A percentile compares a stretch with the other conserved stretches of the same genome.
Conservation (phyloP, 2,113 vertebrate species). For the Paradisaea rubra region DNA sequence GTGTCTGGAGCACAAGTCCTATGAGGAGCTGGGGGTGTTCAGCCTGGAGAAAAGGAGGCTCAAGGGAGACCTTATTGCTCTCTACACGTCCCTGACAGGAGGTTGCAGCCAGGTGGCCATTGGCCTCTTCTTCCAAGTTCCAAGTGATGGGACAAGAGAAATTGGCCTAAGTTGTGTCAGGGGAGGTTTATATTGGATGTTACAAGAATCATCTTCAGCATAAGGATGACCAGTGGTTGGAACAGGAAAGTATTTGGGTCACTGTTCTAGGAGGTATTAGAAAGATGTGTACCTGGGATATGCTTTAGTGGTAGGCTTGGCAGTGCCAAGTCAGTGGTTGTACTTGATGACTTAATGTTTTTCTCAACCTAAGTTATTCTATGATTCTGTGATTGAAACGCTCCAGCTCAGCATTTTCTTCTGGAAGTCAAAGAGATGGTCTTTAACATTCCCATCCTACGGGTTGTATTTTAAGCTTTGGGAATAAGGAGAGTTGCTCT, state of each 20-base stretch:
- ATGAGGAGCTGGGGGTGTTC: neutral
- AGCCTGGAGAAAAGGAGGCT: neutral
- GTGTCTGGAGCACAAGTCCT: neutral
- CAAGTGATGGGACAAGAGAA: neutral
- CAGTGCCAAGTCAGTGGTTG: neutral
- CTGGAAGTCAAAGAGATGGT: neutral
- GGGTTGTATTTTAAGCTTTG: neutral
- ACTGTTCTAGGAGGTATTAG: neutral
- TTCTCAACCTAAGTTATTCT: neutral
- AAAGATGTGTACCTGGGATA: neutral
- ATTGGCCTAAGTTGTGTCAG: neutral
- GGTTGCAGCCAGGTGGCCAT: neutral
- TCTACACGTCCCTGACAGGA: neutral
- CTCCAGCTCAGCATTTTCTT: neutral
- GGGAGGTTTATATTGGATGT: neutral
- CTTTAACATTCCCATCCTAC: neutral
- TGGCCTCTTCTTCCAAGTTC: neutral
- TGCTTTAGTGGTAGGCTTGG: neutral
- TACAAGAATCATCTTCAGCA: neutral
- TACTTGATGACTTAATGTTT: neutral
- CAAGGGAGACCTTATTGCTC: neutral
- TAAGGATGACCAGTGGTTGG: neutral
- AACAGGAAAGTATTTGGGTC: neutral
- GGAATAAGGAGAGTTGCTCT: neutral
- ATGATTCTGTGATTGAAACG: neutral